Base-by-base conservation (phyloP, 1,140 invertebrate species). In the Cepaea nemoralis region DNA sequence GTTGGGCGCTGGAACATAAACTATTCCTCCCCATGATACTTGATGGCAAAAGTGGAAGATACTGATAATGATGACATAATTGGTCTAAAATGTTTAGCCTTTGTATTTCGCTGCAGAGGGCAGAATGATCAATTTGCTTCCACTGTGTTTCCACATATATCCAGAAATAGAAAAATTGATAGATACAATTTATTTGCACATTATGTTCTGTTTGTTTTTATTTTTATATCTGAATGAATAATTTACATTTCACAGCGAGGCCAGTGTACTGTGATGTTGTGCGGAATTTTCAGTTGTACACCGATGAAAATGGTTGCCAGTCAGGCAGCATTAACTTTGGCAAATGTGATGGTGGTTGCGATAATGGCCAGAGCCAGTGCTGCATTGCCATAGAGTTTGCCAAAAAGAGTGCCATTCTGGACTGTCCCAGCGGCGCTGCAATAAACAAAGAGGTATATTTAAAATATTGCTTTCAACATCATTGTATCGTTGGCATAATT, bases 291-390 rank as follows among this genome's bases (percentile, higher is more conserved):
- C 27, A 45, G 31, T 24, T 69, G 37, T 27, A 69, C n/a, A 66
- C 27, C 2, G 63, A 67, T 27, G n/a, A 69, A 1, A 67, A 78
- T 33, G 77, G 63, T 6, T 78, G 77, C 24, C 1, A 19, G 19
- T 59, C 77, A n/a, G 3, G n/a, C 14, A 67, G 31, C 63, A 63
- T 69, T 27, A 48, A 67, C 59, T 45, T 78, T 45, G 77, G 77
- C 0, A n/a, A 31, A n/a, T 78, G 77, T 48, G 63, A 78, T 48
- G 77, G 77, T 19, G 63, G 37, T 37, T 78, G 77, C 48, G 77
- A 78, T 24, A 48, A 69, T 31, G 27, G 24, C 2, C 63, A 14
- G 35, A 33, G 33, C 1, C 48, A 1, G 33, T 77, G 75, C 55
- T 77, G 75, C 33, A 35, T 37, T 19, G 55, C 14, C 48, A 66